phyloP scores from a whole-genome alignment of 1,140 invertebrate species.

The Lethrus apterus region DNA sequence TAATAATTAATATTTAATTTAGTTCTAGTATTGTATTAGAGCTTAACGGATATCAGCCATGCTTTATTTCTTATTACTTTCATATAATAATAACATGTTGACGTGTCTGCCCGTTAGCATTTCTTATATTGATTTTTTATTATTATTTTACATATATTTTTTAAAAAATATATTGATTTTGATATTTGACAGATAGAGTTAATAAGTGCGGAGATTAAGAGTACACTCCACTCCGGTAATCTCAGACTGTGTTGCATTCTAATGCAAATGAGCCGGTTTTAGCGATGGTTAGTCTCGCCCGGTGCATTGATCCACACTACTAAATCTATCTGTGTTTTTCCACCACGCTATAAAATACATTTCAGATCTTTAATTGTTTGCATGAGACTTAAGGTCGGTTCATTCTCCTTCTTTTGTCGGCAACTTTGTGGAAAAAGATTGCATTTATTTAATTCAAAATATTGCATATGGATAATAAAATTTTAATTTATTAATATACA shows the following conservation, averaged over 20 bases:
- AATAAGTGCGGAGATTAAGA: constrained; percentile 15
- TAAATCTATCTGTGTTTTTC: too few relatives aligned
- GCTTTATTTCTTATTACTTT: neutral
- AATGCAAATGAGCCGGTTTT: constrained; percentile 22
- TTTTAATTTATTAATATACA: too few relatives aligned
- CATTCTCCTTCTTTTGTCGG: too few relatives aligned
- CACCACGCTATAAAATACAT: too few relatives aligned
- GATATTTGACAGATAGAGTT: constrained; percentile 10
- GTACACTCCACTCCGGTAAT: constrained; percentile 17
- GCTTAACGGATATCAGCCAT: neutral
- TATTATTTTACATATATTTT: neutral
- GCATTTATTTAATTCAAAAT: too few relatives aligned
- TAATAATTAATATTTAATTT: constrained; percentile 2
- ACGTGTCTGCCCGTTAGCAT: neutral
- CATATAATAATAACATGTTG: neutral
- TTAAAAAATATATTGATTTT: too few relatives aligned
- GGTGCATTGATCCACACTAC: too few relatives aligned
- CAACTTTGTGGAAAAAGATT: too few relatives aligned
- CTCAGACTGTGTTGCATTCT: constrained; percentile 20
- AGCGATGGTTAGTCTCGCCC: constrained; percentile 19
- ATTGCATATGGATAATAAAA: too few relatives aligned
- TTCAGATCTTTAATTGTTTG: too few relatives aligned
- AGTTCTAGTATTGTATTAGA: neutral
- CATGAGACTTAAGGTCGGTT: too few relatives aligned
- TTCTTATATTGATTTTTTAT: constrained; percentile 3